Percentiles rank a stretch among this genome's conserved stretches.
Conservation (phyloP, 35 echinoderm and acorn worm species). For the Apostichopus japonicus region DNA sequence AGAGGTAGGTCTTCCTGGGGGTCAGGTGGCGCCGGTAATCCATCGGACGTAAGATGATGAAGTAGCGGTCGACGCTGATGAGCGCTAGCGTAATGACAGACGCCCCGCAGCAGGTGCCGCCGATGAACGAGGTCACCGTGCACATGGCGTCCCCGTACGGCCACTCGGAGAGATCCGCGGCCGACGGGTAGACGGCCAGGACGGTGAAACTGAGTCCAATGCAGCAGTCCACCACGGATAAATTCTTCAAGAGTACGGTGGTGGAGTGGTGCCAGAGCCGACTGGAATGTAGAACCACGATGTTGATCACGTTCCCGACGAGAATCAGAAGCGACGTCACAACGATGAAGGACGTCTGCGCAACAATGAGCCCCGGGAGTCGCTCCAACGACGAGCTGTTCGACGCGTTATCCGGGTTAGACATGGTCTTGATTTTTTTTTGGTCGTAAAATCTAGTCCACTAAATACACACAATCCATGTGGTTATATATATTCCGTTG, state of each 20-base stretch:
- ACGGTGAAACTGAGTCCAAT: constrained; percentile 46
- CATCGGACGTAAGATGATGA: constrained; percentile 16
- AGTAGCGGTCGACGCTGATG: constrained; percentile 40
- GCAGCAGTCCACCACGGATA: constrained; percentile 32
- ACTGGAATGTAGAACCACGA: not conserved
- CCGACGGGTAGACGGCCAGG: constrained; percentile 18
- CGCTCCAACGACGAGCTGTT: not conserved
- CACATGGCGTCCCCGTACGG: constrained; percentile 16
- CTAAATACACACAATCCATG: too few species aligned
- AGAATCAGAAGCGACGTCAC: constrained; percentile 2
- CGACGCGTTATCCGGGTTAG: not conserved
- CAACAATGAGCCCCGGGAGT: not conserved
- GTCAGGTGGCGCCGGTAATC: constrained; percentile 30
- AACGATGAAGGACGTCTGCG: not conserved
- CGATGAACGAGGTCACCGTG: not conserved
- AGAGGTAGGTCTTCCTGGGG: not conserved
- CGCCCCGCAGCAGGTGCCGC: constrained; percentile 28
- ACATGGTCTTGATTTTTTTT: too few species aligned
- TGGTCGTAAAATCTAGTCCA: too few species aligned
- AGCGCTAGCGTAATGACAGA: constrained; percentile 25
- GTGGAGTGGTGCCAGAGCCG: constrained; percentile 41
- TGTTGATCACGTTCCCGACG: constrained; percentile 7
- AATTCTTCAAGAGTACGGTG: constrained; percentile 19
- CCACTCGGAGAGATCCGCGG: constrained; percentile 5
- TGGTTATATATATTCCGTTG: too few species aligned